Percentiles rank a stretch among this genome's conserved stretches.
These are phyloP conservation scores for Neotoma lepida DNA, from an alignment of 2,113 vertebrate genomes.

Conservation along the genomic window DNA sequence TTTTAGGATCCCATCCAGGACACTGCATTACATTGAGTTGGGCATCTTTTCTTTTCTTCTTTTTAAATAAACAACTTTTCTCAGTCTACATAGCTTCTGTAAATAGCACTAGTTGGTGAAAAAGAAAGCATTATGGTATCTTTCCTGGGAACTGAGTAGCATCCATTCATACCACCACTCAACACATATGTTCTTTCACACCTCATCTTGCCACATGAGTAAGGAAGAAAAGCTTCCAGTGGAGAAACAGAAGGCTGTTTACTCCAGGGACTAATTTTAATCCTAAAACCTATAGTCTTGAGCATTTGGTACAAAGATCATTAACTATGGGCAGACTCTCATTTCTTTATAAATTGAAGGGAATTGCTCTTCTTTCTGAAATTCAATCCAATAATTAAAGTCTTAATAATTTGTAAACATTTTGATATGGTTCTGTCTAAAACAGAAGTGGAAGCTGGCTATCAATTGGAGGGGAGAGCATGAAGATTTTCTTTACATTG, in stretches of 20 bases:
- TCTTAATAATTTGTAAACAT: neutral
- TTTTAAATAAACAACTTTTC: neutral
- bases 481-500: neutral
- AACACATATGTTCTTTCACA: neutral
- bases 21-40: neutral
- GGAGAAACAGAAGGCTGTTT: neutral
- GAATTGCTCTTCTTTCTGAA: neutral
- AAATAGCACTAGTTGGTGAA: neutral
- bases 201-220: neutral
- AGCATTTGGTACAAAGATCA: neutral
- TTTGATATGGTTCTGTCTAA: constrained; percentile 11
- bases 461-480: neutral
- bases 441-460: neutral
- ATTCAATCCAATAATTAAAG: constrained; percentile 20
- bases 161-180: neutral
- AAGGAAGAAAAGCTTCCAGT: neutral
- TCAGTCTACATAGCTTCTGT: neutral
- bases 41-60: neutral
- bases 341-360: constrained; percentile 5
- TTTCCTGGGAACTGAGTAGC: neutral
- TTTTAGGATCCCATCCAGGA: neutral
- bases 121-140: neutral
- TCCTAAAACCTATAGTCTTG: neutral
- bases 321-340: neutral
- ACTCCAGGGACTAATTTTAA: neutral